Conservation (phyloP, 2,113 vertebrate species). For the Menura novaehollandiae region DNA sequence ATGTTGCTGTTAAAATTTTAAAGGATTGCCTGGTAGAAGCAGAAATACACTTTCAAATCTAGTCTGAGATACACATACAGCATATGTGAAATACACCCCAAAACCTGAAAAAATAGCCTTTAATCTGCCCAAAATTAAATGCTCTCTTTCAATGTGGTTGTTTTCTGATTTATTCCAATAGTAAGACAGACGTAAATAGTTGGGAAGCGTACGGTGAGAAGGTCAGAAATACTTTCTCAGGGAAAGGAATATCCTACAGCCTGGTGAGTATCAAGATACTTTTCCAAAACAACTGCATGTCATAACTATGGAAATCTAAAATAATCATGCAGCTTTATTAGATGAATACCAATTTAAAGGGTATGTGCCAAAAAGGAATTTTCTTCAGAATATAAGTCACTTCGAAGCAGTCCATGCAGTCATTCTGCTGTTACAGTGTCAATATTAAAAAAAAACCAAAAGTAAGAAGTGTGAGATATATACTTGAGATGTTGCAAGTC, state of each 20-base stretch:
- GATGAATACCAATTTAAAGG: not conserved
- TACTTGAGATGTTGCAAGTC: not conserved
- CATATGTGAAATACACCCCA: not conserved
- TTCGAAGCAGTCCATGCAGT: not conserved
- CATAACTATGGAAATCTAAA: not conserved
- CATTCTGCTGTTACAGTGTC: not conserved
- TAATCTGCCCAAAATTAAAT: not conserved
- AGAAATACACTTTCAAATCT: slow-evolving; percentile 30
- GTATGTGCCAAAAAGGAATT: not conserved
- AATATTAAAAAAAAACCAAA: not conserved
- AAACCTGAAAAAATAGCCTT: not conserved
- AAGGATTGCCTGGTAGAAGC: slow-evolving; percentile 24
- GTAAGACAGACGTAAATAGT: not conserved
- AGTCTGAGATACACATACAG: not conserved
- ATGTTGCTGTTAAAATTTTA: slow-evolving; percentile 31
- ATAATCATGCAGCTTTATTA: not conserved
- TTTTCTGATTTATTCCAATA: not conserved
- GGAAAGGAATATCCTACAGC: not conserved
- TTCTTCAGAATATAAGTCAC: not conserved
- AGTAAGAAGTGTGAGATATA: not conserved
- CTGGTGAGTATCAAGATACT: not conserved
- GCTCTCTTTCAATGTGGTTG: not conserved
- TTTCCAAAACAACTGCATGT: not conserved
- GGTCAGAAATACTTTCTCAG: not conserved
- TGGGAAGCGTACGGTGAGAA: not conserved